These are phyloP conservation scores for Cantharis rustica DNA, from an alignment of 2,888 invertebrate genomes.

Conservation along the genomic window DNA sequence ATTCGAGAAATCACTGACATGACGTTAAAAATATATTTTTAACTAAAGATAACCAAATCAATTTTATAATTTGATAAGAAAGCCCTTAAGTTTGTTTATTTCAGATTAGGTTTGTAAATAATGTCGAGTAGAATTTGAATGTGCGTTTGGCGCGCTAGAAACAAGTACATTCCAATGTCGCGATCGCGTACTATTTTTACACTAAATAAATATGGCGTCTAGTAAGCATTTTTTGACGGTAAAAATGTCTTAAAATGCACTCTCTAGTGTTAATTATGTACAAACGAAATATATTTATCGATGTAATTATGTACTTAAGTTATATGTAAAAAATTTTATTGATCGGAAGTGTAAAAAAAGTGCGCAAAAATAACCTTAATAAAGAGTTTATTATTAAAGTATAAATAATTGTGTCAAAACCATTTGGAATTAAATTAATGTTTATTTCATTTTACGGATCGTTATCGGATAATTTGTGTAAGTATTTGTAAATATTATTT, in stretches of 20 bases:
- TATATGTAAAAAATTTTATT: slow-evolving; percentile 28
- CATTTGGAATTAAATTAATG: not conserved
- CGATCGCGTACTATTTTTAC: slow-evolving; percentile 50
- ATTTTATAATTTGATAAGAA: not conserved
- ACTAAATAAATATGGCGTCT: slow-evolving; percentile 53
- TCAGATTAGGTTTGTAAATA: not conserved
- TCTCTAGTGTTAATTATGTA: slow-evolving; percentile 27
- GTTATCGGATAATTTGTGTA: slow-evolving; percentile 1
- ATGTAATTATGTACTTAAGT: slow-evolving; percentile 20
- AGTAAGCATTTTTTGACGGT: slow-evolving; percentile 42
- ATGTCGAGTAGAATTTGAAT: not conserved
- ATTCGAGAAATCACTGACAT: not conserved
- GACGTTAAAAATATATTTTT: not conserved
- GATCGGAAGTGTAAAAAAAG: slow-evolving; percentile 18
- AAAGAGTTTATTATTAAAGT: not conserved
- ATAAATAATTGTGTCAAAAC: not conserved
- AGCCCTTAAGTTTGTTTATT: not conserved
- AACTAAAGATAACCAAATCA: not conserved
- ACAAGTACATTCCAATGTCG: slow-evolving; percentile 46
- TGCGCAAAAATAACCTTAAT: slow-evolving; percentile 4
- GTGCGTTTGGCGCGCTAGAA: slow-evolving; percentile 23
- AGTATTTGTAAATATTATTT: slow-evolving; percentile 23
- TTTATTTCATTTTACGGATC: not conserved
- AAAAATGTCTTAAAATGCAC: slow-evolving; percentile 44
- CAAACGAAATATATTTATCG: slow-evolving; percentile 25